These are phyloP conservation scores for Cryptosula pallasiana DNA, from an alignment of 2,888 invertebrate species.

Conservation along the genomic window DNA sequence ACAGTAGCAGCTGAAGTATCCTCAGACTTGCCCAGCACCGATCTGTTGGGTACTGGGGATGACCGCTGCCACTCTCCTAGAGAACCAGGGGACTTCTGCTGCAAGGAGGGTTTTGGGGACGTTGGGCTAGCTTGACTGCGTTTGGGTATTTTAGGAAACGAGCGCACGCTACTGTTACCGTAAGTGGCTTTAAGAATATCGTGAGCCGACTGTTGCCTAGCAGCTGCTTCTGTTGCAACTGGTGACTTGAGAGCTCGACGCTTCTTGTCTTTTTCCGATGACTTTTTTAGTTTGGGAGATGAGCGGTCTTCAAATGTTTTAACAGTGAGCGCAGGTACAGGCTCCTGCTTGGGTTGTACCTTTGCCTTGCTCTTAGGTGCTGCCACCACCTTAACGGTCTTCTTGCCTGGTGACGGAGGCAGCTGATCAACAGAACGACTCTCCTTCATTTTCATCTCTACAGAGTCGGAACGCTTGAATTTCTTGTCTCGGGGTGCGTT, in stretches of 20 bases:
- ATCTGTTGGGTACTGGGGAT: neutral
- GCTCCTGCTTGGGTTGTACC: neutral
- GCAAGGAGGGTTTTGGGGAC: neutral
- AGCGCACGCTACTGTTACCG: neutral
- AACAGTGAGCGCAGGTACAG: neutral
- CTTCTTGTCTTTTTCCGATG: constrained; percentile 14
- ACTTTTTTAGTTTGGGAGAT: constrained; percentile 7
- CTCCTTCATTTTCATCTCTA: constrained; percentile 1
- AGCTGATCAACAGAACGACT: constrained; percentile 10
- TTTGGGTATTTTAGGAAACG: constrained; percentile 18
- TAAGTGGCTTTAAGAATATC: neutral
- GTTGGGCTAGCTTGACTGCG: constrained; percentile 21
- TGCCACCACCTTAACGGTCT: neutral
- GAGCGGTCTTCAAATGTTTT: neutral
- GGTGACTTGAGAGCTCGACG: neutral
- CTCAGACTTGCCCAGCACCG: neutral
- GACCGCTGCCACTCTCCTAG: constrained; percentile 1
- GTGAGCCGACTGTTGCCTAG: neutral
- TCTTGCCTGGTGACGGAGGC: neutral
- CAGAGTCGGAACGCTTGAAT: constrained; percentile 18
- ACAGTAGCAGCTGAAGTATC: neutral
- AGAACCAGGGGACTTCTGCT: neutral
- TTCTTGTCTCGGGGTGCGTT: neutral
- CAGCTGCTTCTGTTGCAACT: neutral
- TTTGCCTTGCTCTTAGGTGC: neutral